Conservation (phyloP, 2,797 vertebrate species). For the Pseudochaenichthys georgianus region DNA sequence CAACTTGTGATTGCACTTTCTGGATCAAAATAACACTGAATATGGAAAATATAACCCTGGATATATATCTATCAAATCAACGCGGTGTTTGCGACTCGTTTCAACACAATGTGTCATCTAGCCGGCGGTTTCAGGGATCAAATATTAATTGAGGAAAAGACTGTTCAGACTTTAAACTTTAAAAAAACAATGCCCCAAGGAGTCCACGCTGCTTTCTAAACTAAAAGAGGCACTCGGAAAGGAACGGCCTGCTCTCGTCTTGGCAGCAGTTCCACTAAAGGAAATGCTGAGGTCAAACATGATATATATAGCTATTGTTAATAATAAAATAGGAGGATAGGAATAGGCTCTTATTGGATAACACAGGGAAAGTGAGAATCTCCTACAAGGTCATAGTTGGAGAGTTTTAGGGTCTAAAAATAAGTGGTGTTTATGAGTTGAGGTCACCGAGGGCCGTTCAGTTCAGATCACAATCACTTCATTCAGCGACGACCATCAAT, state of each 20-base stretch:
- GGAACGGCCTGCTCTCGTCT: slow-evolving; percentile 15
- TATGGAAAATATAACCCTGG: neutral
- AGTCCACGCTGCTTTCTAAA: neutral
- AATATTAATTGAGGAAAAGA: no score
- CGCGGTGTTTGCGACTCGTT: neutral
- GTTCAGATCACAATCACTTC: slow-evolving; percentile 70
- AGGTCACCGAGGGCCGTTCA: slow-evolving; percentile 58
- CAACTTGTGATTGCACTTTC: neutral
- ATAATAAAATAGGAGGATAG: slow-evolving; percentile 14
- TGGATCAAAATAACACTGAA: neutral
- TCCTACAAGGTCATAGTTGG: neutral
- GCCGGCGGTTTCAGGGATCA: neutral
- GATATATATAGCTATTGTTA: slow-evolving; percentile 34
- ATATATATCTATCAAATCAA: neutral
- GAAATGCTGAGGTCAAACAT: slow-evolving; percentile 47
- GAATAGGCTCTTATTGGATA: slow-evolving; percentile 5
- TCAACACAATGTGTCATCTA: neutral
- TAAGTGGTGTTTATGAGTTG: slow-evolving; percentile 1
- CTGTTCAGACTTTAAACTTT: no score
- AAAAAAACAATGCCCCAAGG: no score
- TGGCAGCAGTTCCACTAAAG: slow-evolving; percentile 44
- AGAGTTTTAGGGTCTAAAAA: slow-evolving; percentile 46
- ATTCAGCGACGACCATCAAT: slow-evolving; percentile 75
- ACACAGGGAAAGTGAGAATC: neutral
- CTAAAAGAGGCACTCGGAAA: slow-evolving; percentile 25